These are phyloP conservation scores for Arenaria interpres DNA, from an alignment of 2,113 vertebrate species.

Conservation along the genomic window DNA sequence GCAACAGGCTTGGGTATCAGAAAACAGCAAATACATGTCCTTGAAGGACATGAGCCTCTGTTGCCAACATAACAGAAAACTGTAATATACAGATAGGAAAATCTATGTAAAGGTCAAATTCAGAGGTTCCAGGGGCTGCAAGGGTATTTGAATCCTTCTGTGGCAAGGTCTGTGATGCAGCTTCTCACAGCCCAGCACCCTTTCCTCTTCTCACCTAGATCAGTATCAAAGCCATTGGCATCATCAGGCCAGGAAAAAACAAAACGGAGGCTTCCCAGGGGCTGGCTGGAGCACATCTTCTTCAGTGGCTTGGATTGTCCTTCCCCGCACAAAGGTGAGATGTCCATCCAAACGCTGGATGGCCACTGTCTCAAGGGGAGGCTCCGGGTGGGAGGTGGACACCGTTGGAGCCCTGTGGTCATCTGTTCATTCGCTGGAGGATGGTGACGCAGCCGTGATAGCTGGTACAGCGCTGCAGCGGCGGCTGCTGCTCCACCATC, in stretches of 20 bases:
- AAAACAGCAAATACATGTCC: neutral
- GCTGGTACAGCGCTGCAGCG: slow-evolving; percentile 75
- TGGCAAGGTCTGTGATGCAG: neutral
- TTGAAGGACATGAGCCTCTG: neutral
- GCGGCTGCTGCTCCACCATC: slow-evolving; percentile 50
- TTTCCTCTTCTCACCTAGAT: neutral
- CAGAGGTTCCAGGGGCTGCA: neutral
- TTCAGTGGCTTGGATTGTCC: neutral
- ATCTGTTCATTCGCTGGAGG: slow-evolving; percentile 63
- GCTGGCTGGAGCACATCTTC: neutral
- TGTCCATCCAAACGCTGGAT: neutral
- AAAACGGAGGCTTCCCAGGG: neutral
- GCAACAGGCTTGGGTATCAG: neutral
- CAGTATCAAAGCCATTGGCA: neutral
- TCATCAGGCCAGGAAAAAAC: neutral
- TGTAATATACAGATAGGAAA: neutral
- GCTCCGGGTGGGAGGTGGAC: neutral
- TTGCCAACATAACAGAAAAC: neutral
- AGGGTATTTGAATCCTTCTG: neutral
- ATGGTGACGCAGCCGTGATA: slow-evolving; percentile 82
- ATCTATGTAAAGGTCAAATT: neutral
- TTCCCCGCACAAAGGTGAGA: neutral
- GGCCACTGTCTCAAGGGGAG: neutral
- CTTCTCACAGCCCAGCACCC: neutral
- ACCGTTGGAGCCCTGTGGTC: neutral